Conservation (phyloP, 2,888 invertebrate genomes). For the Dione juno region DNA sequence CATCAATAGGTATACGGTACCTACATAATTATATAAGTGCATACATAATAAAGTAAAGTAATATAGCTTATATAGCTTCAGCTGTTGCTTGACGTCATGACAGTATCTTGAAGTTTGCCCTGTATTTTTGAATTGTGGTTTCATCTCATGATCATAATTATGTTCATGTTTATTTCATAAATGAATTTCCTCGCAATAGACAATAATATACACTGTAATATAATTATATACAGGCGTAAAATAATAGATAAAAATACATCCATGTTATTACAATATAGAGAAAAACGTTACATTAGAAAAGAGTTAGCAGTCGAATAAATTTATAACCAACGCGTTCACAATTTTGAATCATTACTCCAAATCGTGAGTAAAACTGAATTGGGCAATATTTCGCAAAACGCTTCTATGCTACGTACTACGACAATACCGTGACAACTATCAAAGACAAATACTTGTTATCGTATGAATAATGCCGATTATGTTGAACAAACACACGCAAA, state of each 20-base stretch:
- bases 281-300: background rate
- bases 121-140: background rate
- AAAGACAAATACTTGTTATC: constrained; percentile 82
- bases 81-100: too few species aligned
- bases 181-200: too few species aligned
- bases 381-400: constrained; percentile 77
- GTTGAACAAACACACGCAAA: constrained; percentile 76
- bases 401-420: constrained; percentile 62
- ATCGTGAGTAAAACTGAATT: constrained; percentile 60
- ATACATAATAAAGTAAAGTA: background rate
- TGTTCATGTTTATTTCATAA: too few species aligned
- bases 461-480: constrained; percentile 83
- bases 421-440: constrained; percentile 76
- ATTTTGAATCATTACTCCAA: constrained; percentile 24
- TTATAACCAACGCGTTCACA: background rate
- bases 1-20: background rate
- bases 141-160: background rate
- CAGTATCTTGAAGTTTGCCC: background rate
- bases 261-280: background rate
- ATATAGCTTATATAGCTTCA: background rate
- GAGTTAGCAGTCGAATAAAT: background rate
- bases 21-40: too few species aligned
- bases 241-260: background rate
- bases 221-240: background rate
- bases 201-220: background rate